Percentiles rank a stretch among this genome's conserved stretches.
Evolutionary conservation across 2,797 vertebrate species (phyloP).

Genomic region (Sparus aurata): DNA sequence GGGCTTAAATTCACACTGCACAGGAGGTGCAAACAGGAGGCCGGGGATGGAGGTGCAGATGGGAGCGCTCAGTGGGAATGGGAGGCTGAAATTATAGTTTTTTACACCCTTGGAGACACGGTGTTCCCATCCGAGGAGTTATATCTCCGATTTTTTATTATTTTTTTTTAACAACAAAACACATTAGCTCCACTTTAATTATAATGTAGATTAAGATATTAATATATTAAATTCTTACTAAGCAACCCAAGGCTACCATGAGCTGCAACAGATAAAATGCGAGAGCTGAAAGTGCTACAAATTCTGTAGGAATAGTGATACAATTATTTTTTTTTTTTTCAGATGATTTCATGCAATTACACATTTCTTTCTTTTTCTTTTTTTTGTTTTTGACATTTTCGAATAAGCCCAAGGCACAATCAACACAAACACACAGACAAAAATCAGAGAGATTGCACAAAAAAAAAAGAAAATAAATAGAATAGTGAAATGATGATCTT

Average conservation of each 20-base stretch:
- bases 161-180: constrained; percentile 6
- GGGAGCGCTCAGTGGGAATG: constrained; percentile 59
- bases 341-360: background rate
- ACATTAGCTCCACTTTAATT: background rate
- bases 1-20: constrained; percentile 80
- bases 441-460: background rate
- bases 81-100: constrained; percentile 58
- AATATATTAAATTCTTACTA: background rate
- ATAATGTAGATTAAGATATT: background rate
- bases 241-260: background rate
- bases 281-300: background rate
- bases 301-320: constrained; percentile 1
- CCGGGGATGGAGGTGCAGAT: constrained; percentile 74
- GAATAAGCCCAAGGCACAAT: background rate
- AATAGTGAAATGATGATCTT: background rate
- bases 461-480: too few relatives aligned
- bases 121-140: background rate
- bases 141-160: constrained; percentile 1
- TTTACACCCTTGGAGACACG: constrained; percentile 39
- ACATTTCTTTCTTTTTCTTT: constrained; percentile 3
- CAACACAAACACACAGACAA: background rate
- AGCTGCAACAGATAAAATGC: background rate
- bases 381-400: background rate
- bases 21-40: constrained; percentile 83
- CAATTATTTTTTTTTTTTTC: background rate